Evolutionary conservation across 2,797 vertebrate genomes (phyloP).

Genomic region (Eulemur albifrons): DNA sequence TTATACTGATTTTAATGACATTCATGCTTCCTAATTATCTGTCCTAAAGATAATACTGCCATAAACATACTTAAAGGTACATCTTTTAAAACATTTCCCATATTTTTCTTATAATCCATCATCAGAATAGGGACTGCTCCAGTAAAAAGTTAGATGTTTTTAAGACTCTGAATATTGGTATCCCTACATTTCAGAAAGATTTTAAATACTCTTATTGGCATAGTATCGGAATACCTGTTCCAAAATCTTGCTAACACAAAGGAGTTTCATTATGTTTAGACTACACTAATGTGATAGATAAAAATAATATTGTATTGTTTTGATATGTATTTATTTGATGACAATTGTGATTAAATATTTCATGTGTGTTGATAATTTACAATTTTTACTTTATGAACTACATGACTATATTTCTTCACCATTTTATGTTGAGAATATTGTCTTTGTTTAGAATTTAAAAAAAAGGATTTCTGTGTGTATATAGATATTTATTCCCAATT

Average conservation of each 20-base stretch:
- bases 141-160: not conserved
- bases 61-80: not conserved
- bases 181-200: not conserved
- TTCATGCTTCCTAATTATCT: conserved; percentile 38
- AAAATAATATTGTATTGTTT: not conserved
- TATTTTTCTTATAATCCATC: not conserved
- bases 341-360: not conserved
- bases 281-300: not conserved
- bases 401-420: not conserved
- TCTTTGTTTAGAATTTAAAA: not conserved
- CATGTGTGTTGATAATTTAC: not conserved
- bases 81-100: not conserved
- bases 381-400: not conserved
- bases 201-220: not conserved
- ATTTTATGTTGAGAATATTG: not conserved
- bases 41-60: not conserved
- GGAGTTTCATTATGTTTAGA: not conserved
- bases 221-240: not conserved
- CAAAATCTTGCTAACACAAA: not conserved
- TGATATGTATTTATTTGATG: not conserved
- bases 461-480: not conserved
- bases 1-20: conserved; percentile 18
- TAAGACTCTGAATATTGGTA: not conserved
- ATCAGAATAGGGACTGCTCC: not conserved
- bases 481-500: not conserved